Conservation (phyloP, 2,888 invertebrate species). For the Drosophila multiciliata region DNA sequence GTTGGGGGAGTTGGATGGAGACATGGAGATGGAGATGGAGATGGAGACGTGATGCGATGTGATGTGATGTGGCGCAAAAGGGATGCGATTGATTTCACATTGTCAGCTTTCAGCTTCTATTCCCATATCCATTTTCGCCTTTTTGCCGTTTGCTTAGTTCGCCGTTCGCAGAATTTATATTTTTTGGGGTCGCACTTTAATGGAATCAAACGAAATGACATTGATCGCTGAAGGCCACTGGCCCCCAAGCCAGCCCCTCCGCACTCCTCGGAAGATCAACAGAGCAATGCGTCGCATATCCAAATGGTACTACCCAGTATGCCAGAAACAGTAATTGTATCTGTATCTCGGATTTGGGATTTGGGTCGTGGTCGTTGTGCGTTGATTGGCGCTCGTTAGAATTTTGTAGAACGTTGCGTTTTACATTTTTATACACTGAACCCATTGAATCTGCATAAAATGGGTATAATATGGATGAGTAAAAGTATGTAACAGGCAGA, state of each 20-base stretch:
- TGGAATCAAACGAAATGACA: conserved; percentile 81
- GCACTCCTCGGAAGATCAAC: conserved; percentile 26
- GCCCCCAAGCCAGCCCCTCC: background rate
- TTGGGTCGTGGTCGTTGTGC: conserved; percentile 79
- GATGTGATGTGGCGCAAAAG: conserved; percentile 33
- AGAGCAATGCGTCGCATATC: conserved; percentile 37
- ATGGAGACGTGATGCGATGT: conserved; percentile 32
- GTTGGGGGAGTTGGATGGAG: background rate
- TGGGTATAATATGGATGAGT: background rate
- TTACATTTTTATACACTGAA: background rate
- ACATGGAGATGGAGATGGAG: background rate
- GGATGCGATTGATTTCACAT: conserved; percentile 54
- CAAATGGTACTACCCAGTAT: conserved; percentile 7
- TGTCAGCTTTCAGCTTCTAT: conserved; percentile 3
- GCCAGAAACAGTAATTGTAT: conserved; percentile 19
- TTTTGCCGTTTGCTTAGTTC: conserved; percentile 7
- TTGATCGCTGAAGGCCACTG: conserved; percentile 83
- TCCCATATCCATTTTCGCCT: conserved; percentile 24
- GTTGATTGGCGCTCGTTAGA: conserved; percentile 57
- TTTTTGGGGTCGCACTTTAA: conserved; percentile 74
- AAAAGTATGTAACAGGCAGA: background rate
- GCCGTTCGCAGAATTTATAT: conserved; percentile 4
- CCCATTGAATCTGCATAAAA: background rate
- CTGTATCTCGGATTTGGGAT: conserved; percentile 40
- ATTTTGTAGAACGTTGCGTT: conserved; percentile 20